A percentile compares a stretch with the other conserved stretches of the same genome.
Evolutionary conservation across 2,797 vertebrate species (phyloP).

Genomic region (Myotis findleyi): DNA sequence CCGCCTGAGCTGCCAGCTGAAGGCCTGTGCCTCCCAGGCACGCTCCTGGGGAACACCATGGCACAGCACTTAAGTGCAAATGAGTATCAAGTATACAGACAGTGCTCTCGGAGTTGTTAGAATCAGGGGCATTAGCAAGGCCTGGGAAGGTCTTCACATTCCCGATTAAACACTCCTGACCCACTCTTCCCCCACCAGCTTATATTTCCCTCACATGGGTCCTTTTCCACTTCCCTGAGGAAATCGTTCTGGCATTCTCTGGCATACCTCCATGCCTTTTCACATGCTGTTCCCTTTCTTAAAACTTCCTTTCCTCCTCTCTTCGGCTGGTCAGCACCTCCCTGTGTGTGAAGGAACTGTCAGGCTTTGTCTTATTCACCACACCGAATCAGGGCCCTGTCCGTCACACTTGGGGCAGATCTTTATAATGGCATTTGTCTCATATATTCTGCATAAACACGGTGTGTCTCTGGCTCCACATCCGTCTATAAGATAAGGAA

Average conservation of each 20-base stretch:
- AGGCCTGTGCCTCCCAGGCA: neutral
- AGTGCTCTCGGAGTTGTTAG: neutral
- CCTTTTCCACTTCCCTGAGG: neutral
- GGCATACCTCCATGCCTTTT: neutral
- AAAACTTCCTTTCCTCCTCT: neutral
- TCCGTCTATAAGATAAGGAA: neutral
- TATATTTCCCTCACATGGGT: no score
- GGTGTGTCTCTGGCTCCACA: neutral
- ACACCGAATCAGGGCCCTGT: neutral
- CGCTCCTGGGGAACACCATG: accelerated
- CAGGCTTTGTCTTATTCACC: neutral
- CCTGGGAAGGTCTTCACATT: neutral
- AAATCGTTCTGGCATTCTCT: neutral
- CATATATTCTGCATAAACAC: neutral
- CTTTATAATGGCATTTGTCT: neutral
- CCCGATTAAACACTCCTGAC: neutral
- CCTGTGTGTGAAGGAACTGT: neutral
- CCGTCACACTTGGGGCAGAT: no score
- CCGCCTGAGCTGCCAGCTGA: neutral
- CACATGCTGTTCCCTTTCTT: neutral
- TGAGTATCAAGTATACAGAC: accelerated
- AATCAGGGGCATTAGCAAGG: neutral
- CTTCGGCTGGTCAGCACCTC: neutral
- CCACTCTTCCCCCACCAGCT: neutral
- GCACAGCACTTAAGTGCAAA: neutral